Evolutionary conservation across 2,113 vertebrate genomes (phyloP).

Genomic region (Herpailurus yagouaroundi): DNA sequence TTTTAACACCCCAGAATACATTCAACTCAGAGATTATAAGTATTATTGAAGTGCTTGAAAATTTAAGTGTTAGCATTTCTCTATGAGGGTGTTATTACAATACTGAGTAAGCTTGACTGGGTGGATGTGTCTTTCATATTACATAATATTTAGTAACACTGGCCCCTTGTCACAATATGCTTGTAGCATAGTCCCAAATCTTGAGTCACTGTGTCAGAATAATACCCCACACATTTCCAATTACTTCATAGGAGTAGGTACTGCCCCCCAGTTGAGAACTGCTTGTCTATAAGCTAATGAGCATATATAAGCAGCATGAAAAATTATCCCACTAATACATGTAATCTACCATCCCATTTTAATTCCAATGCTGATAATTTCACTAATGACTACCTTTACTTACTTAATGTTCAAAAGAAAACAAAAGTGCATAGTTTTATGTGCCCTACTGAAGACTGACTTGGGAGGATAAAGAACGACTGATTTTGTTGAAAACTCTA

Average conservation of each 20-base stretch:
- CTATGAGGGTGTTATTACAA: neutral
- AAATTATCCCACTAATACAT: neutral
- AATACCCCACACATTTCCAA: neutral
- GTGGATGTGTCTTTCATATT: neutral
- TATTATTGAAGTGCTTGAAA: neutral
- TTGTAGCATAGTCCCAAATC: neutral
- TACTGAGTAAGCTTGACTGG: neutral
- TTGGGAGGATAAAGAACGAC: neutral
- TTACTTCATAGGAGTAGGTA: neutral
- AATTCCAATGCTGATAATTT: constrained; percentile 4
- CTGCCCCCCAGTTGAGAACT: neutral
- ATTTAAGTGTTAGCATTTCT: neutral
- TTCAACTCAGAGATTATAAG: neutral
- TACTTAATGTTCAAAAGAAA: neutral
- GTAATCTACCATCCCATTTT: neutral
- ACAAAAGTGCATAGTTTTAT: neutral
- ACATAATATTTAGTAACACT: neutral
- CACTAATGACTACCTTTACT: neutral
- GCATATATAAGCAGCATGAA: neutral
- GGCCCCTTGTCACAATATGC: neutral
- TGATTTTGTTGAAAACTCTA: constrained; percentile 23
- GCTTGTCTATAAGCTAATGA: neutral
- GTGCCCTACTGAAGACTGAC: neutral
- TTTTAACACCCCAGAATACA: neutral
- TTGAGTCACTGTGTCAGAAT: neutral